A percentile compares a stretch with the other conserved stretches of the same genome.
Evolutionary conservation across 2,797 vertebrate species (phyloP).

Genomic region (Leptoclinus maculatus): DNA sequence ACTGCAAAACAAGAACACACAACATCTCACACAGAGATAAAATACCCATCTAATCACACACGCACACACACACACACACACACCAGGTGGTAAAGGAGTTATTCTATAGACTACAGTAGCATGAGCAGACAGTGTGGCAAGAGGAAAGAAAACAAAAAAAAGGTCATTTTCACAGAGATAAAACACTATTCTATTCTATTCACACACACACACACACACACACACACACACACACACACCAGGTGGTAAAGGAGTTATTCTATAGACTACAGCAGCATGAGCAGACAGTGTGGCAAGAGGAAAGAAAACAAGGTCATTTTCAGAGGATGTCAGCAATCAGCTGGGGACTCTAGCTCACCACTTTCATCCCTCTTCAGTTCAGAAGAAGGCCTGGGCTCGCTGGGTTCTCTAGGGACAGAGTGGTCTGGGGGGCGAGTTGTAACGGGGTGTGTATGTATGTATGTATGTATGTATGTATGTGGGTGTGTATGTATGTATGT

Average conservation of each 20-base stretch:
- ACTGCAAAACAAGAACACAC: conserved; percentile 60
- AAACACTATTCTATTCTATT: too few relatives aligned
- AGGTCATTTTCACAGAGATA: conserved; percentile 74
- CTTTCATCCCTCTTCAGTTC: conserved; percentile 57
- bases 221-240: conserved; percentile 14
- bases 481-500: conserved; percentile 4
- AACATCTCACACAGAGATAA: conserved; percentile 17
- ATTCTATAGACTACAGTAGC: too few relatives aligned
- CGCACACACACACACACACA: neutral
- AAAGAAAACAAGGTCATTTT: conserved; percentile 67
- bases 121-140: too few relatives aligned
- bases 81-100: too few relatives aligned
- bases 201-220: too few relatives aligned
- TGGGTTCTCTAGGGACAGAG: conserved; percentile 19
- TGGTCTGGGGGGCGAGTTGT: conserved; percentile 27
- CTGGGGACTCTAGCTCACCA: conserved; percentile 44
- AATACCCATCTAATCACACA: conserved; percentile 23
- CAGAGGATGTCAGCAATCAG: conserved; percentile 66
- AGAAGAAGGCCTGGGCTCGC: conserved; percentile 31
- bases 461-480: neutral
- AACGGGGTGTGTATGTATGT: conserved; percentile 8
- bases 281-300: conserved; percentile 2
- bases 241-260: conserved; percentile 16
- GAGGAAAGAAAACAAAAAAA: too few relatives aligned
- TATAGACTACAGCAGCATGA: conserved; percentile 30